phyloP scores from a whole-genome alignment of 2,113 vertebrate genomes.

The Choloepus hoffmanni region DNA sequence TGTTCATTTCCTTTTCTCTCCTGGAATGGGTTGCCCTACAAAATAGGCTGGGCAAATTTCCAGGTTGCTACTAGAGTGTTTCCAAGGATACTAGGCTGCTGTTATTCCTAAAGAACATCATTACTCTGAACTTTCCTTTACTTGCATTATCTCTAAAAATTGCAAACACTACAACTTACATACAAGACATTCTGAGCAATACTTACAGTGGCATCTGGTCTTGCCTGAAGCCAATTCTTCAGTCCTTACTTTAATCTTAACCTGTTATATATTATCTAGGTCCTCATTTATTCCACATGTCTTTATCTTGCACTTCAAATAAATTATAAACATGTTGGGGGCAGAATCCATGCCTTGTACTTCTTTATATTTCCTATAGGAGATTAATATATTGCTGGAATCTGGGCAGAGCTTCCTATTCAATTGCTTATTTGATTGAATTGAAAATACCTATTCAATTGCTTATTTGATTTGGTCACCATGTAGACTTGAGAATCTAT shows the following conservation, averaged over 20 bases:
- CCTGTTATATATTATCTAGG: not conserved
- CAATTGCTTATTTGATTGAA: no score
- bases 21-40: not conserved
- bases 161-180: not conserved
- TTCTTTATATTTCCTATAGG: not conserved
- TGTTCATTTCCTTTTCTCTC: not conserved
- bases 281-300: not conserved
- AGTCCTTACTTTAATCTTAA: slow-evolving; percentile 6
- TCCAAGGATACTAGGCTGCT: slow-evolving; percentile 13
- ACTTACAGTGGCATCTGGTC: not conserved
- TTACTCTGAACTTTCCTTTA: not conserved
- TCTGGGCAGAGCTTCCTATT: not conserved
- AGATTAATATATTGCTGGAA: not conserved
- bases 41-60: not conserved
- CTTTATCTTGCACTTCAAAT: not conserved
- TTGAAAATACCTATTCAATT: not conserved
- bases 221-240: not conserved
- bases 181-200: not conserved
- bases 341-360: not conserved
- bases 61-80: slow-evolving; percentile 4
- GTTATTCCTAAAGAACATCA: not conserved
- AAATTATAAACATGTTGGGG: not conserved
- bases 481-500: not conserved
- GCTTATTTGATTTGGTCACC: not conserved
- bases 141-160: slow-evolving; percentile 19